Evolutionary conservation across 2,113 vertebrate species (phyloP).

Genomic region (Jacana jacana): DNA sequence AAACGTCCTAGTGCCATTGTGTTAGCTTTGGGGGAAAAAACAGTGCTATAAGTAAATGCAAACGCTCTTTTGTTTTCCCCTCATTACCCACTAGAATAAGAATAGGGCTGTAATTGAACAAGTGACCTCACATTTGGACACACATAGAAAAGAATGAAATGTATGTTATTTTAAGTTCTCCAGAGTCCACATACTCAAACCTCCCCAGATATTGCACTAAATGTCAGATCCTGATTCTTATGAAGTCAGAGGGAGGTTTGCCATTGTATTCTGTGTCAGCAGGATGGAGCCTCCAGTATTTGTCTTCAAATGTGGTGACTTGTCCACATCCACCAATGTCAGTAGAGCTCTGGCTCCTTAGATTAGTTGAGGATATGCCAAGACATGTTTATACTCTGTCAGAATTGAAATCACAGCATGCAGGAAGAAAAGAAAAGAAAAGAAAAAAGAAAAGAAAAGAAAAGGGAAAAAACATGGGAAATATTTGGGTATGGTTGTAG

Average conservation of each 20-base stretch:
- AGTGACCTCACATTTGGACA: conserved; percentile 30
- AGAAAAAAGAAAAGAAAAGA: no score
- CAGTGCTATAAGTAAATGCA: conserved; percentile 43
- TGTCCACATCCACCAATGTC: background rate
- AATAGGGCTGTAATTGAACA: conserved; percentile 38
- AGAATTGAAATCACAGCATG: background rate
- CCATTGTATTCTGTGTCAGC: conserved; percentile 28
- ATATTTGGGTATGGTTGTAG: background rate
- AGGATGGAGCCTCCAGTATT: background rate
- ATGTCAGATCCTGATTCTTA: conserved; percentile 14
- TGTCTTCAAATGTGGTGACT: background rate
- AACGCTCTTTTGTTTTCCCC: conserved; percentile 16
- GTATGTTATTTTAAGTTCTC: conserved; percentile 9
- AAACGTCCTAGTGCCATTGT: conserved; percentile 33
- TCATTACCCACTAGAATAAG: conserved; percentile 9
- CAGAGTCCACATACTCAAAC: background rate
- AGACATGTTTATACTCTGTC: background rate
- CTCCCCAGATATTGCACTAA: background rate
- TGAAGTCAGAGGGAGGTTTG: background rate
- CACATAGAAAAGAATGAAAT: conserved; percentile 25
- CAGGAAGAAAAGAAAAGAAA: no score
- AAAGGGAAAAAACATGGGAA: background rate
- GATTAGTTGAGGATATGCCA: background rate
- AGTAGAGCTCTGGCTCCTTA: background rate
- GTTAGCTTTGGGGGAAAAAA: conserved; percentile 8